phyloP scores from a whole-genome alignment of 2,797 vertebrate species.

The Pseudotriccus pelzelni region DNA sequence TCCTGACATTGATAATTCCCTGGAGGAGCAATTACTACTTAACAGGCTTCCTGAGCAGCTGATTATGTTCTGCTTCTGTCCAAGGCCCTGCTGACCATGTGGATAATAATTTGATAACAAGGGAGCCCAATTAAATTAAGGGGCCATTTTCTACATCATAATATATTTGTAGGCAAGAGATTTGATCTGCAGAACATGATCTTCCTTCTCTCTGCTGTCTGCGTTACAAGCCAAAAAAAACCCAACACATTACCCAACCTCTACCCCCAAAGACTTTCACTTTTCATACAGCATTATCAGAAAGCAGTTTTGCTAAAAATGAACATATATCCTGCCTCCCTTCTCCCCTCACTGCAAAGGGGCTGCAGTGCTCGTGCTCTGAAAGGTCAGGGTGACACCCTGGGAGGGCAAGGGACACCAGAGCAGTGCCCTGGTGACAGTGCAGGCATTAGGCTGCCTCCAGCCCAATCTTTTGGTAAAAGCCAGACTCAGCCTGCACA shows the following conservation, averaged over 20 bases:
- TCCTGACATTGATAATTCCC: conserved; percentile 73
- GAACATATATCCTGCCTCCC: neutral
- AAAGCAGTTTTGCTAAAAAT: conserved; percentile 13
- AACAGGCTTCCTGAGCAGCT: conserved; percentile 87
- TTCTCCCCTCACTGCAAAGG: neutral
- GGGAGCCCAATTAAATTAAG: conserved; percentile 92
- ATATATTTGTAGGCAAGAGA: conserved; percentile 79
- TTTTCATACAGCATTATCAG: neutral
- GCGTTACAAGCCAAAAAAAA: conserved; percentile 20
- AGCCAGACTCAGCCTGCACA: neutral
- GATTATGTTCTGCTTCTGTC: conserved; percentile 86
- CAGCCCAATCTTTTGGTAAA: neutral
- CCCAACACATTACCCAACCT: neutral
- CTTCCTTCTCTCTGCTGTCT: conserved; percentile 27
- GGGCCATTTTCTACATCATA: conserved; percentile 88
- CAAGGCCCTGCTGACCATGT: conserved; percentile 79
- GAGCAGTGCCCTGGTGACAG: neutral
- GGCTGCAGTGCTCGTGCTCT: neutral
- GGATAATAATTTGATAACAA: conserved; percentile 90
- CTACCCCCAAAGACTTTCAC: neutral
- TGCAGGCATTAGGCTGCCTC: neutral
- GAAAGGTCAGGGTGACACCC: neutral
- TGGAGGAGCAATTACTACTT: conserved; percentile 87
- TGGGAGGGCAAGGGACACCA: neutral
- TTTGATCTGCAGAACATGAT: conserved; percentile 51